phyloP scores from a whole-genome alignment of 2,113 vertebrate species.

The Oncorhynchus kisutch region DNA sequence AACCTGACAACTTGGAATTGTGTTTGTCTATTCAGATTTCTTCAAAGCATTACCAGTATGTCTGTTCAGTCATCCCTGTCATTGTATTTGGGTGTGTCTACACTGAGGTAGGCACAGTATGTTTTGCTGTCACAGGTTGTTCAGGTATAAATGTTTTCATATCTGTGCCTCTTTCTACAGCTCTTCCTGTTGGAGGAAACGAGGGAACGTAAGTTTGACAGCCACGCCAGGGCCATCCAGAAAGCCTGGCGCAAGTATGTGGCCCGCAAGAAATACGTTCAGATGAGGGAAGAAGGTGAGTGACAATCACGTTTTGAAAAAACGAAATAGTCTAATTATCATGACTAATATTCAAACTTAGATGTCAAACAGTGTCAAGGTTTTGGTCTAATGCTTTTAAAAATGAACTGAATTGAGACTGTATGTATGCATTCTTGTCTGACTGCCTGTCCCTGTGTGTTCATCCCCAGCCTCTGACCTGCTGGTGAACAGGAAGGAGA shows the following conservation, averaged over 20 bases:
- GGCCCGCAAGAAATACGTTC: constrained; percentile 92
- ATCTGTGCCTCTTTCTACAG: constrained; percentile 62
- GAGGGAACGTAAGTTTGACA: constrained; percentile 94
- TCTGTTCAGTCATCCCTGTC: constrained; percentile 17
- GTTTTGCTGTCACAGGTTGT: neutral
- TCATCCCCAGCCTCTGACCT: constrained; percentile 85
- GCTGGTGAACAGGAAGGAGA: constrained; percentile 92
- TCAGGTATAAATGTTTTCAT: constrained; percentile 17
- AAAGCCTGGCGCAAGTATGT: constrained; percentile 90
- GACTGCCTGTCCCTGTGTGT: constrained; percentile 12
- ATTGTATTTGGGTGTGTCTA: constrained; percentile 16
- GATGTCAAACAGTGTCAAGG: too few species aligned
- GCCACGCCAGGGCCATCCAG: constrained; percentile 92
- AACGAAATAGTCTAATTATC: too few species aligned
- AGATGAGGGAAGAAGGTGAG: constrained; percentile 98
- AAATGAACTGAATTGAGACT: neutral
- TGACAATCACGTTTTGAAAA: neutral
- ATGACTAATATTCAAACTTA: too few species aligned
- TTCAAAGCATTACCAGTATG: constrained; percentile 24
- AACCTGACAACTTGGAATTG: neutral
- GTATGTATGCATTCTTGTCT: constrained; percentile 2
- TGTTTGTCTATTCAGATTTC: constrained; percentile 10
- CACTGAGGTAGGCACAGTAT: constrained; percentile 15
- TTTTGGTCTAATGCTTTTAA: too few species aligned
- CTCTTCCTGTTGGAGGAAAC: constrained; percentile 96